phyloP scores from a whole-genome alignment of 2,113 vertebrate genomes.

The Pygoscelis adeliae region DNA sequence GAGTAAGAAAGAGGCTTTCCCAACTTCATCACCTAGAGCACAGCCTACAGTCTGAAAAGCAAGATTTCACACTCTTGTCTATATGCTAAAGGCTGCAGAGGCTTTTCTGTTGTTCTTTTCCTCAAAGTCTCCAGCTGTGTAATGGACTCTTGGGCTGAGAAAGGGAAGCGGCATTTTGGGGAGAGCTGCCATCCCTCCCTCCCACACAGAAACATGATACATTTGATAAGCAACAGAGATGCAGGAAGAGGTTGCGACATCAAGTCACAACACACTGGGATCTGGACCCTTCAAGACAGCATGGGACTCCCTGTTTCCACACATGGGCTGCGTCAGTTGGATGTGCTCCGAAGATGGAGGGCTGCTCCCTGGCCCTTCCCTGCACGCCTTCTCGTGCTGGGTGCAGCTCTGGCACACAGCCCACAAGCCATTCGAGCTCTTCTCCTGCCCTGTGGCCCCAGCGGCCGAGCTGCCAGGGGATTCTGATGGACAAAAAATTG shows the following conservation, averaged over 20 bases:
- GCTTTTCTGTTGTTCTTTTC: not conserved
- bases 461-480: not conserved
- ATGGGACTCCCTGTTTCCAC: accelerated
- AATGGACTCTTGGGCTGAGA: not conserved
- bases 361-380: not conserved
- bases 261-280: accelerated
- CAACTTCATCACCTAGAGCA: not conserved
- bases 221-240: not conserved
- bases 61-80: not conserved
- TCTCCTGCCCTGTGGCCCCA: not conserved
- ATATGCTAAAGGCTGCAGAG: not conserved
- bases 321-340: not conserved
- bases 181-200: not conserved
- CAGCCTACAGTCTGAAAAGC: not conserved
- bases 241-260: accelerated
- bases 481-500: not conserved
- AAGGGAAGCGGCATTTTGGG: not conserved
- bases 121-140: not conserved
- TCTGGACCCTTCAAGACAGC: not conserved
- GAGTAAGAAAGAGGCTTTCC: not conserved
- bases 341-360: accelerated
- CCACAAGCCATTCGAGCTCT: accelerated
- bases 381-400: not conserved
- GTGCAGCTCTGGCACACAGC: not conserved
- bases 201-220: accelerated